A percentile compares a stretch with the other conserved stretches of the same genome.
phyloP scores from a whole-genome alignment of 2,113 vertebrate genomes.

The Pachypanchax playfairii region DNA sequence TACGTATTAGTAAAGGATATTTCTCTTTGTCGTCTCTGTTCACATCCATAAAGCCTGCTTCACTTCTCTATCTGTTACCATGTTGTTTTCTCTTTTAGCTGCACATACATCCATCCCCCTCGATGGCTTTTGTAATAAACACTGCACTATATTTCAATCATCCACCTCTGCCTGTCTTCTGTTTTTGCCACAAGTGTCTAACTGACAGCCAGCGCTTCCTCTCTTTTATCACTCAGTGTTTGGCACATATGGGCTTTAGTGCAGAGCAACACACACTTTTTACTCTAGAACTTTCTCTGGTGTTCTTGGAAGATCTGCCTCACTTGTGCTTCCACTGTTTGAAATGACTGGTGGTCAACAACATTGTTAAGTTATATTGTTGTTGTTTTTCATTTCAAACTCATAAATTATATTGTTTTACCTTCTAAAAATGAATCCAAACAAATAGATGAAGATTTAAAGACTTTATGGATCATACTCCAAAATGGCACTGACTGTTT shows the following conservation, averaged over 20 bases:
- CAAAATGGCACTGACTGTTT: neutral
- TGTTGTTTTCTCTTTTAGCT: constrained; percentile 11
- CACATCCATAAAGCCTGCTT: neutral
- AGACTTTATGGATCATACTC: neutral
- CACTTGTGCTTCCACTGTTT: neutral
- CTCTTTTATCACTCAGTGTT: neutral
- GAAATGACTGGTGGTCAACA: neutral
- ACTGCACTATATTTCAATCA: constrained; percentile 7
- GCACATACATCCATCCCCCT: neutral
- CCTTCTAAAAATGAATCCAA: neutral
- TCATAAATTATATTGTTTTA: neutral
- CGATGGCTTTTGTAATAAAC: constrained; percentile 11
- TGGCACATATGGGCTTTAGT: neutral
- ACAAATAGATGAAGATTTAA: no score
- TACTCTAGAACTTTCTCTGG: neutral
- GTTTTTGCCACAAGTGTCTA: neutral
- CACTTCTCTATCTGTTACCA: neutral
- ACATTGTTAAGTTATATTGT: neutral
- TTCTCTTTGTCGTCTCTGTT: neutral
- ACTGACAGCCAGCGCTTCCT: neutral
- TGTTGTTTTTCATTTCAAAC: neutral
- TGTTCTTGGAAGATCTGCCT: neutral
- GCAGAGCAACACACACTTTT: neutral
- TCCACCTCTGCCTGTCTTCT: neutral
- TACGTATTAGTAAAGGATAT: neutral